These are phyloP conservation scores for Automeris io DNA, from an alignment of 2,888 invertebrate genomes.

Conservation along the genomic window DNA sequence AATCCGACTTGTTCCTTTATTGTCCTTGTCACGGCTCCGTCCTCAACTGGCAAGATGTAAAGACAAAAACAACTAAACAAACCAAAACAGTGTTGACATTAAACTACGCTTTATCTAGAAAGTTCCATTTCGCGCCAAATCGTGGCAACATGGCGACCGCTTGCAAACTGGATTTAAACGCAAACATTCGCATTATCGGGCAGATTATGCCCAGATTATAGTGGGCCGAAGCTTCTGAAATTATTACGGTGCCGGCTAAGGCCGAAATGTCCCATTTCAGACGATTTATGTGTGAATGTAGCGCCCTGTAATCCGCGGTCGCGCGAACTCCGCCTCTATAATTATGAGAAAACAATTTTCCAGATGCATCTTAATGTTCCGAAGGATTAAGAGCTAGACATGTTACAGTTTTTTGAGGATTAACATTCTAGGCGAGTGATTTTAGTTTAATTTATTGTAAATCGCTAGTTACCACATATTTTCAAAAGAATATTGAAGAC, in stretches of 20 bases:
- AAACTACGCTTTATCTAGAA: constrained; percentile 48
- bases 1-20: too few species aligned
- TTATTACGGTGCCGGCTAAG: constrained; percentile 72
- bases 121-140: constrained; percentile 50
- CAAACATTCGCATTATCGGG: constrained; percentile 70
- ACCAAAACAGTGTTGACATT: constrained; percentile 31
- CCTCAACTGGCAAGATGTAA: too few species aligned
- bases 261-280: constrained; percentile 70
- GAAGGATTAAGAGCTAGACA: constrained; percentile 54
- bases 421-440: constrained; percentile 19
- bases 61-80: constrained; percentile 12
- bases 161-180: constrained; percentile 60
- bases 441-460: constrained; percentile 4
- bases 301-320: constrained; percentile 59
- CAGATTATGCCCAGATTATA: constrained; percentile 76
- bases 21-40: too few species aligned
- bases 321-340: constrained; percentile 54
- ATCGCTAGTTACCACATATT: too few species aligned
- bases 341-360: constrained; percentile 77
- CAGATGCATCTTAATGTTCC: constrained; percentile 65
- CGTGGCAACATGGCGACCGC: constrained; percentile 52
- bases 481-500: too few species aligned
- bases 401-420: constrained; percentile 33
- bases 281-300: constrained; percentile 74
- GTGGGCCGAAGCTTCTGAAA: constrained; percentile 60